Conservation (phyloP, 2,113 vertebrate species). For the Pimephales promelas region DNA sequence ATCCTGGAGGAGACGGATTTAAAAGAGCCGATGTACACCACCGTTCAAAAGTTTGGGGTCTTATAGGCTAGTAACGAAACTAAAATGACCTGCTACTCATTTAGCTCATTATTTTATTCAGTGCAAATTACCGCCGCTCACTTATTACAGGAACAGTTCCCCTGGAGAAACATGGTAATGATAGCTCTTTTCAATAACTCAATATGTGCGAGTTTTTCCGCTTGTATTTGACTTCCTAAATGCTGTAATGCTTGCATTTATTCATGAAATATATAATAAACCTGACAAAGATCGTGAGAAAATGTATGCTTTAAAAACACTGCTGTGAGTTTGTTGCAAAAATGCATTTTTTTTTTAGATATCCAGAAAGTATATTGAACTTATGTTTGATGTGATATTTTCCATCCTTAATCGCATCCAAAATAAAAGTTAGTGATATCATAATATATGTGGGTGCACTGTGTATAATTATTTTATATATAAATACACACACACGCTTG, state of each 20-base stretch:
- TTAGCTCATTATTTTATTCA: constrained; percentile 2
- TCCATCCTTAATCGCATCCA: too few relatives aligned
- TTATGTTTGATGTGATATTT: too few relatives aligned
- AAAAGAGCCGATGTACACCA: neutral
- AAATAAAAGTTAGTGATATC: too few relatives aligned
- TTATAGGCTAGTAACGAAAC: neutral
- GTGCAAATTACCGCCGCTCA: neutral
- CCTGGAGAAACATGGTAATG: neutral
- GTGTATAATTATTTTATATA: too few relatives aligned
- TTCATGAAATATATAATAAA: neutral
- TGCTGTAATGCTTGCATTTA: neutral
- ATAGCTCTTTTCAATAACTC: neutral
- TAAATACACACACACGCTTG: too few relatives aligned
- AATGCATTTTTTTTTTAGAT: too few relatives aligned
- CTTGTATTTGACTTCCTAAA: neutral
- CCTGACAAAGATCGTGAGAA: neutral
- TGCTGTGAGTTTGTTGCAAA: too few relatives aligned
- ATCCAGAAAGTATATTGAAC: too few relatives aligned
- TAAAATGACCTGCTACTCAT: neutral
- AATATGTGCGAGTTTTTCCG: neutral
- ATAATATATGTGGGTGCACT: too few relatives aligned
- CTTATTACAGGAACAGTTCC: neutral
- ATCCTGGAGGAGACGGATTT: neutral
- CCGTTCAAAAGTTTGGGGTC: neutral
- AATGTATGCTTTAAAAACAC: neutral